Conservation (phyloP, 2,888 invertebrate species). For the Rhabditoides inermis region DNA sequence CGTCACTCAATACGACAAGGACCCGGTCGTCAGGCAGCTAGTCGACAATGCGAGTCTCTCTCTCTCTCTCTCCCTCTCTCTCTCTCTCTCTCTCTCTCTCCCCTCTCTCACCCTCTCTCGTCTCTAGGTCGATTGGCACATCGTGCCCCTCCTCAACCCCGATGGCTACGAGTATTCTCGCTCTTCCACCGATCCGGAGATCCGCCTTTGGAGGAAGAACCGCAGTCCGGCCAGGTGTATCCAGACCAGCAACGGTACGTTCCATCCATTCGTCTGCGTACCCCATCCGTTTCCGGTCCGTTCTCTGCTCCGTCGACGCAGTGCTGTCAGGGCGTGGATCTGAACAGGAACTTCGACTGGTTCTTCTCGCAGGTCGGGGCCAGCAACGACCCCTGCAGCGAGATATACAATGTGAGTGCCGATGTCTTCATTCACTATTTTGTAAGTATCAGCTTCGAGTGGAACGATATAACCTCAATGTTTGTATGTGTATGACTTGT, state of each 20-base stretch:
- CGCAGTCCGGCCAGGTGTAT: slow-evolving; percentile 27
- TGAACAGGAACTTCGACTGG: slow-evolving; percentile 52
- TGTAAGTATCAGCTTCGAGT: background rate
- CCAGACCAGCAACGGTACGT: no score
- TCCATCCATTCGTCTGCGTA: no score
- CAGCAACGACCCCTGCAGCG: slow-evolving; percentile 49
- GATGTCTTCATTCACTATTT: background rate
- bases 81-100: background rate
- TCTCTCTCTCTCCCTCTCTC: slow-evolving; percentile 8
- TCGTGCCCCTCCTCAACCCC: background rate
- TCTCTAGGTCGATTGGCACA: background rate
- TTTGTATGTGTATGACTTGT: background rate
- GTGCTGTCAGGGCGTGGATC: slow-evolving; percentile 51
- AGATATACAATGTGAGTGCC: slow-evolving; percentile 41
- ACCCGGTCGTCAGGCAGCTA: slow-evolving; percentile 35
- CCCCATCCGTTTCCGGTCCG: slow-evolving; percentile 40
- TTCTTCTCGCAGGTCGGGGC: slow-evolving; percentile 51
- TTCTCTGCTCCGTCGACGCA: slow-evolving; percentile 43
- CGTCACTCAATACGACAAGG: slow-evolving; percentile 42
- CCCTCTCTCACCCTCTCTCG: slow-evolving; percentile 1
- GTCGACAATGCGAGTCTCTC: no score
- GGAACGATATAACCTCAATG: background rate
- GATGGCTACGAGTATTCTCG: slow-evolving; percentile 21
- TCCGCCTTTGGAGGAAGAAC: slow-evolving; percentile 27
- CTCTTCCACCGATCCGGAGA: slow-evolving; percentile 27